Evolutionary conservation across 1,140 invertebrate species (phyloP), one percentile per base, ranked within the genome.

Genomic region (Drosophila cardini): DNA sequence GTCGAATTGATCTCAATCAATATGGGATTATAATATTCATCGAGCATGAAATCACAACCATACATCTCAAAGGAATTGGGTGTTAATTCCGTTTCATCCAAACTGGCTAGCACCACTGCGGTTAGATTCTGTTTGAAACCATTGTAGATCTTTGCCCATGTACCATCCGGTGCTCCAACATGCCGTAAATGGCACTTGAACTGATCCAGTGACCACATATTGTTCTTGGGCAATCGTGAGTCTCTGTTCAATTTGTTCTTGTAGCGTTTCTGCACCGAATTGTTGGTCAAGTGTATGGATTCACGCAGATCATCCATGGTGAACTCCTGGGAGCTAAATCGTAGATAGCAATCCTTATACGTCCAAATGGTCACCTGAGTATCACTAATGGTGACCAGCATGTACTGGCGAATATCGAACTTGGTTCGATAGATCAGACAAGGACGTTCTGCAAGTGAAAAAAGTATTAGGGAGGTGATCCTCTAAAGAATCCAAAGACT

Each of bases 1-100:
- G 96, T 96, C 0, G 96, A 97, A 93, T 98, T 98, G 69, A 98
- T 98, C 93, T 99, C 98, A 76, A 99, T 97, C 45, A 99, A 92
- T 96, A 97, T 98, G 0, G 97, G 97, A 67, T 95, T 94, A 58
- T 96, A 96, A 81, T 97, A 96, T 82, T 98, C 96, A 73, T 96
- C 96, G 11, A 96, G 85, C 93, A 98, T 96, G 90, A 98, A 98
- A 93, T 98, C 98, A 42, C 97, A 98, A 5, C 97, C 97, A 90
- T 98, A 98, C 13, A 98, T 91, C 92, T 98, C 97, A 92, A 98
- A 98, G 72, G 95, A 95, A 83, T 96, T 97, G 72, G 95, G 95
- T 68, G 95, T 94, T 15, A 94, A 93, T 50, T 96, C 95, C 74
- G 98, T 95, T 68, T 96, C 95, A 86, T 98, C 97, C 30, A 96